Base-by-base conservation (phyloP, 2,113 vertebrate genomes). In the Ceyx margarethae region DNA sequence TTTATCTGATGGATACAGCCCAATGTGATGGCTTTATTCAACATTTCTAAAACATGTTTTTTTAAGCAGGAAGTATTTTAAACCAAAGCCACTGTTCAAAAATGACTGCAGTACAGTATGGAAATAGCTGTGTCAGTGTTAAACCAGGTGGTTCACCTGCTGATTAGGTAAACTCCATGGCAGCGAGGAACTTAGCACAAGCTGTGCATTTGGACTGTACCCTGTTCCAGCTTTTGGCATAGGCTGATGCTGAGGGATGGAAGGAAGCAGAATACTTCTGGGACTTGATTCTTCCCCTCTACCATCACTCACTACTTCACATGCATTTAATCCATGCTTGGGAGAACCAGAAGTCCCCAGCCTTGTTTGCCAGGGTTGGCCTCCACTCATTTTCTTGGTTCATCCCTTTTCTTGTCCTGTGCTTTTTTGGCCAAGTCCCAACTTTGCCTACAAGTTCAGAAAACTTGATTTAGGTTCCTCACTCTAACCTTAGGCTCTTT, bases 281-380 rank as follows among this genome's bases (percentile, higher is more conserved):
- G 4, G 14, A 64, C 9, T 9, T 33, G 13, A 72, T 50, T 48
- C 21, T 23, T 81, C 12, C 21, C 6, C 15, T 75, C 29, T 43
- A 45, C 20, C 26, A 45, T 23, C 11, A 75, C 23, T 5, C 61
- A n/a, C 19, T 46, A 15, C 4, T 33, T 20, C 15, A 29, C 6
- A 26, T 0, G 0, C 13, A 61, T 45, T 61, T 50, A 66, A 61
- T 65, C 9, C 21, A 31, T 15, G 13, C 29, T 4, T 2, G 15
- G 20, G 8, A 68, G 5, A 14, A 64, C 4, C 10, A 92, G 43
- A 26, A 83, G 17, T 29, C 18, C 37, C 5, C 33, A 62, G 28
- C 3, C 26, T 37, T 77, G 16, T 6, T 81, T 4, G 0, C 4
- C 18, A 54, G 23, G 5, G 5, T 18, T 86, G 17, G 11, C 7